phyloP scores from a whole-genome alignment of 2,797 vertebrate species.

The Gadopsis marmoratus region DNA sequence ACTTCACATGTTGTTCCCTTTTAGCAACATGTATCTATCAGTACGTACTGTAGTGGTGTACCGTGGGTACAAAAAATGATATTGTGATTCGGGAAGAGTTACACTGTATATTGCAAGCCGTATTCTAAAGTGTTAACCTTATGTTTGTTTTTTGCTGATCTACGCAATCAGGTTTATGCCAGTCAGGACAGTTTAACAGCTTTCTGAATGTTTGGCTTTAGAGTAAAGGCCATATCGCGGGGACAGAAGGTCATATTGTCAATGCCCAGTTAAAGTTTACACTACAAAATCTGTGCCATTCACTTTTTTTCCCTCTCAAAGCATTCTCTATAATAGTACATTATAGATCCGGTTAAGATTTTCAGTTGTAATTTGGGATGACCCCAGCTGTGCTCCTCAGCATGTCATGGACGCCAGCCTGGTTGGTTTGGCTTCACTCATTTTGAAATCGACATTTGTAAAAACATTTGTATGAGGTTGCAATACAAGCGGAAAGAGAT shows the following conservation, averaged over 20 bases:
- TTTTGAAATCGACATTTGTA: slow-evolving; percentile 51
- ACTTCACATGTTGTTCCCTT: background rate
- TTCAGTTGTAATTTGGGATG: background rate
- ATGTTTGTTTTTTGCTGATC: no score
- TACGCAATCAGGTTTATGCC: background rate
- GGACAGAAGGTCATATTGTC: background rate
- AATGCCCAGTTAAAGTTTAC: background rate
- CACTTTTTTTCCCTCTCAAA: background rate
- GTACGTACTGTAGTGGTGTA: background rate
- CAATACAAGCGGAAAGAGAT: slow-evolving; percentile 20
- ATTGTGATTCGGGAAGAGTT: background rate
- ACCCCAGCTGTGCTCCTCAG: background rate
- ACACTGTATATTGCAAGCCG: background rate
- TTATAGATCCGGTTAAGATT: background rate
- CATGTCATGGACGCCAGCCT: background rate
- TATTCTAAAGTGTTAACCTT: no score
- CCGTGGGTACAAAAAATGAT: background rate
- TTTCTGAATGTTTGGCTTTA: background rate
- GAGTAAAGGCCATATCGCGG: background rate
- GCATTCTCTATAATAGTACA: slow-evolving; percentile 6
- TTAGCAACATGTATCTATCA: background rate
- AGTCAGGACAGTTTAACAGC: background rate
- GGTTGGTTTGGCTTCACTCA: slow-evolving; percentile 24
- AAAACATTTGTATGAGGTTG: slow-evolving; percentile 36
- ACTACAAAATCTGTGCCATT: background rate